Conservation (phyloP, 2,797 vertebrate genomes). For the Coccyzus lansbergi region DNA sequence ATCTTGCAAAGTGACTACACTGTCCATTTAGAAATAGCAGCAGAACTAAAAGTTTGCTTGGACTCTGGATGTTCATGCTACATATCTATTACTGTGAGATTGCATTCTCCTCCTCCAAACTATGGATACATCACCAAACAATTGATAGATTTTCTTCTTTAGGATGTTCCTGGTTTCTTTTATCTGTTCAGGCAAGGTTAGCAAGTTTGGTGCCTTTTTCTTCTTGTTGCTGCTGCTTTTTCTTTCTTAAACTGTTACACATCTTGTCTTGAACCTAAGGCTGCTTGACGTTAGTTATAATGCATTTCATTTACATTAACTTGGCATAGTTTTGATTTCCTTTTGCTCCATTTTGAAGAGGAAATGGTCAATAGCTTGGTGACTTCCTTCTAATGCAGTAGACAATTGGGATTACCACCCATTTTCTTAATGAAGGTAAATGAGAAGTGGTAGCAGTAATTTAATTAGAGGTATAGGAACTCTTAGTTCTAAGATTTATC, state of each 20-base stretch:
- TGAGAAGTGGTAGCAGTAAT: not conserved
- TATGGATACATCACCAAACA: not conserved
- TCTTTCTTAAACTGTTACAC: not conserved
- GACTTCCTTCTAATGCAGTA: not conserved
- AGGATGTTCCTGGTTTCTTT: not conserved
- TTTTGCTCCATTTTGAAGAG: not conserved
- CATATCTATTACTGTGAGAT: too few species aligned
- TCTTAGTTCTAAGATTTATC: not conserved
- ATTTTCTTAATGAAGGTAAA: not conserved
- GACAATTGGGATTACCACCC: not conserved
- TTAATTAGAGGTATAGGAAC: not conserved
- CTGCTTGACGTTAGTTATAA: not conserved
- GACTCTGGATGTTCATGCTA: too few species aligned
- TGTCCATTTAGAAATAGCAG: too few species aligned
- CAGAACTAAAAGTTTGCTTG: too few species aligned
- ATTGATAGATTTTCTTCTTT: not conserved
- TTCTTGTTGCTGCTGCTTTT: not conserved
- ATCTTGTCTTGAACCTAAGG: not conserved
- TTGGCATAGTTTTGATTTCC: not conserved
- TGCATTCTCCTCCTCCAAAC: too few species aligned
- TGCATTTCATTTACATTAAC: not conserved
- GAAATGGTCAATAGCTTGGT: not conserved
- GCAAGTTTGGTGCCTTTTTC: fast-evolving
- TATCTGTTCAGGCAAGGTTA: not conserved
- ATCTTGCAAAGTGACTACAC: too few species aligned